These are phyloP conservation scores for Octodon degus DNA, from an alignment of 2,113 vertebrate species.

Conservation along the genomic window DNA sequence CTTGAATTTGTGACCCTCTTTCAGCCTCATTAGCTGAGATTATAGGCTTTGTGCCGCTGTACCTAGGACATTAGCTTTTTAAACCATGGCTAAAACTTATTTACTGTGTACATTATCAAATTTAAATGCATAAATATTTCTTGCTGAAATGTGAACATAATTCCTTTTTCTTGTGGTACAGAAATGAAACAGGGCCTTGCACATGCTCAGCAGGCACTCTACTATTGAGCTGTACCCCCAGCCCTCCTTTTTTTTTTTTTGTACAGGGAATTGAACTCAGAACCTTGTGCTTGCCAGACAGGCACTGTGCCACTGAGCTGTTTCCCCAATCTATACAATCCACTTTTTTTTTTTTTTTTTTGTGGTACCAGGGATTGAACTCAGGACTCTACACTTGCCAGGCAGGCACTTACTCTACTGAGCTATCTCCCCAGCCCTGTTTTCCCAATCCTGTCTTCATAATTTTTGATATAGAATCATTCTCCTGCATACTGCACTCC, in stretches of 20 bases:
- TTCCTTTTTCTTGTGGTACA: neutral
- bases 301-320: neutral
- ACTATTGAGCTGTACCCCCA: neutral
- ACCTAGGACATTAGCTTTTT: conserved; percentile 13
- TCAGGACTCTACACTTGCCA: neutral
- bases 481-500: neutral
- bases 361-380: neutral
- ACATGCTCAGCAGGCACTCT: neutral
- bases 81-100: conserved; percentile 20
- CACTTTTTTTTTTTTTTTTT: neutral
- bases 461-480: conserved; percentile 30
- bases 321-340: neutral
- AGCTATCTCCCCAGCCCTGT: too few relatives aligned
- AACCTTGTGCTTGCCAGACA: neutral
- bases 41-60: neutral
- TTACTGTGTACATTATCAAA: conserved; percentile 28
- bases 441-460: neutral
- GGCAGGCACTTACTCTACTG: too few relatives aligned
- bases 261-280: too few relatives aligned
- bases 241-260: neutral
- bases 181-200: neutral
- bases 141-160: conserved; percentile 31
- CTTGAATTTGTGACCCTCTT: neutral
- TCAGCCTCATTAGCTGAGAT: neutral
- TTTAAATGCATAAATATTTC: conserved; percentile 41